These are phyloP conservation scores for Limosa lapponica DNA, from an alignment of 2,797 vertebrate genomes.

Conservation along the genomic window DNA sequence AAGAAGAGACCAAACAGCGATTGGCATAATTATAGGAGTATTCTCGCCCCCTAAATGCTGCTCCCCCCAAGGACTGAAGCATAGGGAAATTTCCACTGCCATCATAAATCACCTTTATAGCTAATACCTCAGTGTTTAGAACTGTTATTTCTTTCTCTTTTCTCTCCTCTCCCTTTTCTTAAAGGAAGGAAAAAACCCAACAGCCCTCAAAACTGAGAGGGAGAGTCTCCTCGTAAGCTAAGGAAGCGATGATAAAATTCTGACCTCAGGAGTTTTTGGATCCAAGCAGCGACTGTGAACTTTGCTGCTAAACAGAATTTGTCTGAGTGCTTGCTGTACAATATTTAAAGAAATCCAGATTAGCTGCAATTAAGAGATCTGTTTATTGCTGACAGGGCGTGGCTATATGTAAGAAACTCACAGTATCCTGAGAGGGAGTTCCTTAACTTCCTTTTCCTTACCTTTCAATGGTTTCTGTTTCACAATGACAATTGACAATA, in stretches of 20 bases:
- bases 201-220: not conserved
- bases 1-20: not conserved
- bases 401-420: constrained; percentile 21
- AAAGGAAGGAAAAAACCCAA: not conserved
- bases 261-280: not conserved
- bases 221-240: not conserved
- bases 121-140: not conserved
- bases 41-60: not conserved
- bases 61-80: not conserved
- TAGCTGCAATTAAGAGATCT: constrained; percentile 14
- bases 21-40: not conserved
- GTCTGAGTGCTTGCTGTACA: not conserved
- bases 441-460: constrained; percentile 44
- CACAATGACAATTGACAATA: constrained; percentile 33
- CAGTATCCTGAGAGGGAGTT: not conserved
- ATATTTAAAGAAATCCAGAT: constrained; percentile 22
- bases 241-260: not conserved
- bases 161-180: not conserved
- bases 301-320: not conserved
- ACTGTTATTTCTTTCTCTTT: not conserved
- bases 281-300: not conserved
- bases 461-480: constrained; percentile 35
- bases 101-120: not conserved
- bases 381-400: constrained; percentile 33
- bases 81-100: not conserved